A percentile compares a stretch with the other conserved stretches of the same genome.
Evolutionary conservation across 2,797 vertebrate genomes (phyloP).

Genomic region (Xiphorhynchus erythropygius): DNA sequence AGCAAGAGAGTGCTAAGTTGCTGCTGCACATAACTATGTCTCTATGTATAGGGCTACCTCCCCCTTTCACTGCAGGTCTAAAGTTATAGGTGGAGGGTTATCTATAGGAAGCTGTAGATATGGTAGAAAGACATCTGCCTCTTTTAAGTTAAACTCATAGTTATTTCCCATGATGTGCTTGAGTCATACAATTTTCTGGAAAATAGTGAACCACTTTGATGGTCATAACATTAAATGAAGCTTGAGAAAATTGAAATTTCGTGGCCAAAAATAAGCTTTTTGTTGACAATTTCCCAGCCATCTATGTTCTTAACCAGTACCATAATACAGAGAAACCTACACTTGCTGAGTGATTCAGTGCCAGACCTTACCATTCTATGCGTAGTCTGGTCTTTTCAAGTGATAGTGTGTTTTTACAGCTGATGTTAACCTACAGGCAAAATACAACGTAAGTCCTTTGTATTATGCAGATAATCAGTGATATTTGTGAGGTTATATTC

Average conservation of each 20-base stretch:
- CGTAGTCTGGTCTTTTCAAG: not conserved
- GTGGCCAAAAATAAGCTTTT: not conserved
- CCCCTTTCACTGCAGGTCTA: not conserved
- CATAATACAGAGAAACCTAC: not conserved
- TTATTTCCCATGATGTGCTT: not conserved
- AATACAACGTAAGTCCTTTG: not conserved
- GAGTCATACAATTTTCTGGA: not conserved
- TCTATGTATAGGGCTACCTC: accelerated
- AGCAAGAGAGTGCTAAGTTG: not conserved
- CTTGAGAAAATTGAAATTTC: not conserved
- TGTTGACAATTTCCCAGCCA: not conserved
- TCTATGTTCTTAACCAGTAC: not conserved
- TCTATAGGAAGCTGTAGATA: not conserved
- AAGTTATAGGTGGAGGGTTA: not conserved
- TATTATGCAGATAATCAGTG: not conserved
- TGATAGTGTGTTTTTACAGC: not conserved
- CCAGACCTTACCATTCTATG: not conserved
- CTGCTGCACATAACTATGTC: accelerated
- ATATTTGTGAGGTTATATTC: not conserved
- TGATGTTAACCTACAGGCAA: conserved; percentile 12
- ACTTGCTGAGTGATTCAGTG: not conserved
- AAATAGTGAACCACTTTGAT: not conserved
- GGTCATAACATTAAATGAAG: not conserved
- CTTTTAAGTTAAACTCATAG: not conserved
- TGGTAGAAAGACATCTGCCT: not conserved